A percentile compares a stretch with the other conserved stretches of the same genome.
These are phyloP conservation scores for Atta cephalotes DNA, from an alignment of 1,140 invertebrate genomes.

Conservation along the genomic window DNA sequence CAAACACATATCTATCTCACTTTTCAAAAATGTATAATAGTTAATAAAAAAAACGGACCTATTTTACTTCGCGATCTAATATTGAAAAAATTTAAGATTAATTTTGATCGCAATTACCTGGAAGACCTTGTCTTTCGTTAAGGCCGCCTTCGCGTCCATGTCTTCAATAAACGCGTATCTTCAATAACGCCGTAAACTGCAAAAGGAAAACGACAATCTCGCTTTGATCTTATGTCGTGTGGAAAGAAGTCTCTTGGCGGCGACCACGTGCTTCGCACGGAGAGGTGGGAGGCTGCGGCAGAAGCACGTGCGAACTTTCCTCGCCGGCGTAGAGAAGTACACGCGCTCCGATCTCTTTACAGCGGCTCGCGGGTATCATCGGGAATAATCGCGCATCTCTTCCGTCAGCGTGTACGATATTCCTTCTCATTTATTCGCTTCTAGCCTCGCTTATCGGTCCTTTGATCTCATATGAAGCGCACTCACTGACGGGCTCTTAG, in stretches of 20 bases:
- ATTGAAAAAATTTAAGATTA: not conserved
- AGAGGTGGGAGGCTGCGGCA: constrained; percentile 24
- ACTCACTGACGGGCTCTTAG: not conserved
- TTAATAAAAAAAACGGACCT: no score
- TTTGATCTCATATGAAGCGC: constrained; percentile 8
- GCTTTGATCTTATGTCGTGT: constrained; percentile 52
- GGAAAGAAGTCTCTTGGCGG: constrained; percentile 41
- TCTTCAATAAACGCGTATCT: not conserved
- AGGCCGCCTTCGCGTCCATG: not conserved
- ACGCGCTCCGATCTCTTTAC: constrained; percentile 11
- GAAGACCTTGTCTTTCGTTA: not conserved
- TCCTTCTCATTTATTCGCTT: not conserved
- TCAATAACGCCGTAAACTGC: not conserved
- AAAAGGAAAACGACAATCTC: not conserved
- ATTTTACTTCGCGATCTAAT: not conserved
- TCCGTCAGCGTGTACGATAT: not conserved
- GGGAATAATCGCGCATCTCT: not conserved
- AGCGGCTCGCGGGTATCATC: not conserved
- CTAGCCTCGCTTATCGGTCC: not conserved
- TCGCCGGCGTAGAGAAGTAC: constrained; percentile 25
- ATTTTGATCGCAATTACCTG: not conserved
- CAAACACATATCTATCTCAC: no score
- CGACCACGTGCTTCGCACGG: constrained; percentile 63
- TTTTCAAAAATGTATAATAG: no score
- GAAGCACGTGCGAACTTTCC: constrained; percentile 67